Evolutionary conservation across 2,113 vertebrate species (phyloP).

Genomic region (Galbula dea): DNA sequence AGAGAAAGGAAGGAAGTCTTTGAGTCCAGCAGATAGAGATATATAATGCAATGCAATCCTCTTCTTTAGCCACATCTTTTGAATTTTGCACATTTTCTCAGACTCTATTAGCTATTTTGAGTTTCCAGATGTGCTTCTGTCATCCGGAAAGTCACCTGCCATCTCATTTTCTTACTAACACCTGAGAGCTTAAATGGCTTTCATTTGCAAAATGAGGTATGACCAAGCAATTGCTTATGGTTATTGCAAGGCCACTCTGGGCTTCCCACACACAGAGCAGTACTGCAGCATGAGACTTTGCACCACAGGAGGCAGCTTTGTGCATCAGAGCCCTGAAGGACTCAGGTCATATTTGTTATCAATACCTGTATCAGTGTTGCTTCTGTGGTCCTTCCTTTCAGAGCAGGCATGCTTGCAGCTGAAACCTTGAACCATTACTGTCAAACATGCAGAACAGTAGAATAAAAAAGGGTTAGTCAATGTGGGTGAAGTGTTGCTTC

Average conservation of each 20-base stretch:
- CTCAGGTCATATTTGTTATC: not conserved
- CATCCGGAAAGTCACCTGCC: not conserved
- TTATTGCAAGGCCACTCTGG: not conserved
- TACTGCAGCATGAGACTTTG: not conserved
- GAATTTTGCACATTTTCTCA: not conserved
- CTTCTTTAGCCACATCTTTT: not conserved
- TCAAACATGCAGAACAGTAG: not conserved
- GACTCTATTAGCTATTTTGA: not conserved
- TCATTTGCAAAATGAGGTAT: not conserved
- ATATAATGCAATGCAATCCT: not conserved
- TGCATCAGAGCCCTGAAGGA: not conserved
- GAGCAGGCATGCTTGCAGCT: not conserved
- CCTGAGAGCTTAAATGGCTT: not conserved
- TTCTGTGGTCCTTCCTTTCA: not conserved
- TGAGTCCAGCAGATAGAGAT: not conserved
- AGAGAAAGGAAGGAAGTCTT: not conserved
- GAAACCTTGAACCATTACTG: not conserved
- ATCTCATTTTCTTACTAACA: not conserved
- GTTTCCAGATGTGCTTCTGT: not conserved
- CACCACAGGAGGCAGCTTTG: not conserved
- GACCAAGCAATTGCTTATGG: not conserved
- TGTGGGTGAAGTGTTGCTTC: not conserved
- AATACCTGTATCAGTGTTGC: not conserved
- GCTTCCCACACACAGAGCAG: not conserved
- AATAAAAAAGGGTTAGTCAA: not conserved